phyloP scores from a whole-genome alignment of 2,888 invertebrate species.

The Branchellion lobata region DNA sequence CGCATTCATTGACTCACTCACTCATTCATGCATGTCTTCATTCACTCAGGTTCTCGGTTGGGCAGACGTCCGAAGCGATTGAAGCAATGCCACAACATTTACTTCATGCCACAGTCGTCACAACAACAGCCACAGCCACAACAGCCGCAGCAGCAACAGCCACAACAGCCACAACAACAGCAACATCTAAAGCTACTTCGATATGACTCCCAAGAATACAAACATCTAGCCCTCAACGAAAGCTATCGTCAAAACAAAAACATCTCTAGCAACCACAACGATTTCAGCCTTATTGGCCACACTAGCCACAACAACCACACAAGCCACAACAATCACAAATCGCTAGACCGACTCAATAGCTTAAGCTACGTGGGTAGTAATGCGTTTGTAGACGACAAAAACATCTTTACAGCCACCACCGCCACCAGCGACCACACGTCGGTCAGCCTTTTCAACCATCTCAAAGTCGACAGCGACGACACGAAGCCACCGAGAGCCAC shows the following conservation, averaged over 20 bases:
- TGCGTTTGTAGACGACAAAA: not conserved
- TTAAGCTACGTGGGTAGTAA: not conserved
- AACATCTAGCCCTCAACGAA: no score
- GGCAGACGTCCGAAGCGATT: constrained; percentile 44
- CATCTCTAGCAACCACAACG: not conserved
- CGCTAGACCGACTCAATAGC: not conserved
- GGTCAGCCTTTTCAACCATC: not conserved
- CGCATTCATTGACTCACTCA: no score
- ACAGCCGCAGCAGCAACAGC: not conserved
- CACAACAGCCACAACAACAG: not conserved
- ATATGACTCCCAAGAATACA: no score
- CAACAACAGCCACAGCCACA: not conserved
- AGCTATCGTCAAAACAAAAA: not conserved
- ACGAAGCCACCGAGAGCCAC: not conserved
- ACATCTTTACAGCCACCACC: not conserved
- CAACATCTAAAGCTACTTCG: not conserved
- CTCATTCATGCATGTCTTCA: no score
- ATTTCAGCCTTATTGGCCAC: not conserved
- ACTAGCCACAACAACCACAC: not conserved
- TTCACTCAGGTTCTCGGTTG: constrained; percentile 39
- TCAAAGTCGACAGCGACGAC: not conserved
- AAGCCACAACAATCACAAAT: not conserved
- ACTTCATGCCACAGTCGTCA: not conserved
- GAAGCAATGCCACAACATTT: constrained; percentile 36
- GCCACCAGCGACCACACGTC: not conserved